phyloP scores from a whole-genome alignment of 2,888 invertebrate species.

The Yponomeuta evonymella region DNA sequence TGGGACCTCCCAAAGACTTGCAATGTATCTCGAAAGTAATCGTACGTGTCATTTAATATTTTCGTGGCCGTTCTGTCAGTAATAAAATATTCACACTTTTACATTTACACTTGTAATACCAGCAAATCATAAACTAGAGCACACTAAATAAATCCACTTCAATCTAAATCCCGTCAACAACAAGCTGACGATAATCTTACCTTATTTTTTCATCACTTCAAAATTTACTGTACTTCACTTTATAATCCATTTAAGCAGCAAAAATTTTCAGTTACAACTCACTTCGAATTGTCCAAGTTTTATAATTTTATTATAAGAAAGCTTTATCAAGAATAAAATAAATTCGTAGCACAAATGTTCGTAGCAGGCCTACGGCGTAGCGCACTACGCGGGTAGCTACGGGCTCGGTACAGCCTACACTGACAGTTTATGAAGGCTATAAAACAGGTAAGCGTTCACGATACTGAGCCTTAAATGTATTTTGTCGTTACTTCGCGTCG shows the following conservation, averaged over 20 bases:
- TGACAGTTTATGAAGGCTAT: slow-evolving; percentile 13
- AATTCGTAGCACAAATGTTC: slow-evolving; percentile 17
- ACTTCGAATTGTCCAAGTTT: too few species aligned
- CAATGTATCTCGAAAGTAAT: too few species aligned
- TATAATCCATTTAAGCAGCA: too few species aligned
- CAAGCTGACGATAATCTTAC: slow-evolving; percentile 17
- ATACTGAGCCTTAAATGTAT: not conserved
- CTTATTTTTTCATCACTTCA: slow-evolving; percentile 3
- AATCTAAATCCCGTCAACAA: slow-evolving; percentile 15
- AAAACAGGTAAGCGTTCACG: slow-evolving; percentile 17
- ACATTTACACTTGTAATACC: not conserved
- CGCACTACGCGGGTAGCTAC: slow-evolving; percentile 39
- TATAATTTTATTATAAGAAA: not conserved
- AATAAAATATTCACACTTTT: not conserved
- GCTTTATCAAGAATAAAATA: not conserved
- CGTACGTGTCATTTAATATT: too few species aligned
- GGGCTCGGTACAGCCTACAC: slow-evolving; percentile 34
- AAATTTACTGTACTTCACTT: too few species aligned
- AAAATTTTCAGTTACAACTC: too few species aligned
- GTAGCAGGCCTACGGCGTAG: slow-evolving; percentile 40
- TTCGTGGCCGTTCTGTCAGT: too few species aligned
- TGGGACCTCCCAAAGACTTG: too few species aligned
- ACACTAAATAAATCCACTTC: slow-evolving; percentile 17
- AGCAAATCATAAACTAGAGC: not conserved
- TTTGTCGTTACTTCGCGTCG: too few species aligned